These are phyloP conservation scores for Cyprinodon tularosa DNA, from an alignment of 2,113 vertebrate genomes.

Conservation along the genomic window DNA sequence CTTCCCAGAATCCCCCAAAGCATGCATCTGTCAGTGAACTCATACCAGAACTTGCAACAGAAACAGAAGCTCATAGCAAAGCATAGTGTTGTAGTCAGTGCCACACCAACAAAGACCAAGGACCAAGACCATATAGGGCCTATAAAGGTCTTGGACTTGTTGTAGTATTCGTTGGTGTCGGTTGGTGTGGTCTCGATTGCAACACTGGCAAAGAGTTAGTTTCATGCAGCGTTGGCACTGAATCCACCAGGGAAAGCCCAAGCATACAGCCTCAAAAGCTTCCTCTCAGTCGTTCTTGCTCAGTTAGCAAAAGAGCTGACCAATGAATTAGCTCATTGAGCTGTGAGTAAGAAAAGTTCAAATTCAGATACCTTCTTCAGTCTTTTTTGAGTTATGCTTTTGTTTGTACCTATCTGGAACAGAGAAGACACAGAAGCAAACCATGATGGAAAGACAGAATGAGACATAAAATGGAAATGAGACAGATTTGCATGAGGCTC, in stretches of 20 bases:
- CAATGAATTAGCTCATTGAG: conserved; percentile 46
- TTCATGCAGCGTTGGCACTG: conserved; percentile 60
- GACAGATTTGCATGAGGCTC: conserved; percentile 48
- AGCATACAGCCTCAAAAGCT: conserved; percentile 48
- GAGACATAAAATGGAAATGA: conserved; percentile 69
- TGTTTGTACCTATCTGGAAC: conserved; percentile 94
- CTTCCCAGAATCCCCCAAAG: conserved; percentile 20
- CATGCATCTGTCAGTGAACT: conserved; percentile 52
- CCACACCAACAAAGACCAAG: too few relatives aligned
- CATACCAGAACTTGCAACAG: conserved; percentile 35
- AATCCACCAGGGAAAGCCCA: conserved; percentile 12
- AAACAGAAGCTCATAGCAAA: conserved; percentile 15
- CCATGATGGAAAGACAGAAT: conserved; percentile 67
- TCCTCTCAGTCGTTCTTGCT: conserved; percentile 49
- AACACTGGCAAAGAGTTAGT: conserved; percentile 45
- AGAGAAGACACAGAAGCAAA: conserved; percentile 83
- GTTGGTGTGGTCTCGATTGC: too few relatives aligned
- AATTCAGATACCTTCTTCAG: conserved; percentile 84
- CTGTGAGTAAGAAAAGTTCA: conserved; percentile 65
- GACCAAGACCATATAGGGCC: too few relatives aligned
- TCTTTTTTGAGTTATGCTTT: conserved; percentile 92
- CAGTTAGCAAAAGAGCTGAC: conserved; percentile 30
- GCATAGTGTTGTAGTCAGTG: neutral
- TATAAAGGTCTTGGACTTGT: too few relatives aligned
- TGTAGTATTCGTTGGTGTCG: too few relatives aligned